A percentile compares a stretch with the other conserved stretches of the same genome.
phyloP scores from a whole-genome alignment of 2,113 vertebrate genomes.

The Rhinogobius similis region DNA sequence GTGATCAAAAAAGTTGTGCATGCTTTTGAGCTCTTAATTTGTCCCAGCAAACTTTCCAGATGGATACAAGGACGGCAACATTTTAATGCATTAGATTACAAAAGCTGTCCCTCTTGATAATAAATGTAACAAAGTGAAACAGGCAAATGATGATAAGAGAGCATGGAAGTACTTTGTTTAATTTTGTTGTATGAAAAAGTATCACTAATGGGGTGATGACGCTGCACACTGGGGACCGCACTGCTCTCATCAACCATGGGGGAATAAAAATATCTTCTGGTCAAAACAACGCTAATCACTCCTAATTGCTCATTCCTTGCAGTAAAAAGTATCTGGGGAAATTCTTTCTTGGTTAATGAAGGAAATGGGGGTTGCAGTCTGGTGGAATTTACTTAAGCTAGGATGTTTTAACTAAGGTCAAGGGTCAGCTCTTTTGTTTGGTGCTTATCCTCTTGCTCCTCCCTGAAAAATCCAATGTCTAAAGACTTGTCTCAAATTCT shows the following conservation, averaged over 20 bases:
- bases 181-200: slow-evolving; percentile 39
- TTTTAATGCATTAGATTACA: slow-evolving; percentile 21
- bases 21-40: slow-evolving; percentile 11
- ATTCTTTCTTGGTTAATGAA: slow-evolving; percentile 3
- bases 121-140: slow-evolving; percentile 22
- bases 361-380: slow-evolving; percentile 17
- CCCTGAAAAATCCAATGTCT: neutral
- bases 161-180: slow-evolving; percentile 35
- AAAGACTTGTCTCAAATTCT: neutral
- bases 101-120: slow-evolving; percentile 32
- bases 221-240: slow-evolving; percentile 43
- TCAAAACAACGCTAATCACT: slow-evolving; percentile 40
- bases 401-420: slow-evolving; percentile 47
- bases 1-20: neutral
- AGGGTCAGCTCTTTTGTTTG: slow-evolving; percentile 64
- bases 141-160: slow-evolving; percentile 19
- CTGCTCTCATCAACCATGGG: slow-evolving; percentile 34
- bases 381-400: slow-evolving; percentile 63
- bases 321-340: slow-evolving; percentile 28
- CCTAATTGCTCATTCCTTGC: slow-evolving; percentile 60
- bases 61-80: slow-evolving; percentile 7
- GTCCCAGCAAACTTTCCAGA: slow-evolving; percentile 20
- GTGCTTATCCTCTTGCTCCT: neutral
- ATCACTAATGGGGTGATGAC: slow-evolving; percentile 51
- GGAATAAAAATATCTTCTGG: slow-evolving; percentile 13